These are phyloP conservation scores for Microcebus murinus DNA, from an alignment of 2,113 vertebrate genomes.

Conservation along the genomic window DNA sequence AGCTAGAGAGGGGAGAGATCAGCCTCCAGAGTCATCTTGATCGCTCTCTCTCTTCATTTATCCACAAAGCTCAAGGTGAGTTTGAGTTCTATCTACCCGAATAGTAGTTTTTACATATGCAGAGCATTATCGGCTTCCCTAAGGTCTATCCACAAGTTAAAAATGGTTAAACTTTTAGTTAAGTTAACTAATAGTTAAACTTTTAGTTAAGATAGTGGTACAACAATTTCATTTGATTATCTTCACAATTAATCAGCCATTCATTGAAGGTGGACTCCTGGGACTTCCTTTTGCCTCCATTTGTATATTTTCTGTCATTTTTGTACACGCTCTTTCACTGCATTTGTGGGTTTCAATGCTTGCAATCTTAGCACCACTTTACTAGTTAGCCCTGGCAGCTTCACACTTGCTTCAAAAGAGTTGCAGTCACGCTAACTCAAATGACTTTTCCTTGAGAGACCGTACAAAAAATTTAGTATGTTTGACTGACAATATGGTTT, in stretches of 20 bases:
- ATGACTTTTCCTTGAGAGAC: conserved; percentile 29
- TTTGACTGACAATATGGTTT: conserved; percentile 13
- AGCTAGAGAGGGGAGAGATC: neutral
- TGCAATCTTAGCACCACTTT: neutral
- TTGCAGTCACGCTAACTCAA: neutral
- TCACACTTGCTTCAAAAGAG: conserved; percentile 31
- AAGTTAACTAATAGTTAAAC: neutral
- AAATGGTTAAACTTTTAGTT: neutral
- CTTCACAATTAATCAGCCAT: neutral
- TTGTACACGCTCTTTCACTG: neutral
- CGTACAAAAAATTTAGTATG: neutral
- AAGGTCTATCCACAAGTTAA: neutral
- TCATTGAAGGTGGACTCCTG: neutral
- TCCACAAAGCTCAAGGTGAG: neutral
- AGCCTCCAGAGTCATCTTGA: neutral
- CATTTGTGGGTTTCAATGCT: neutral
- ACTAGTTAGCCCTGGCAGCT: neutral
- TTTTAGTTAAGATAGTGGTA: neutral
- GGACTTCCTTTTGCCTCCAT: neutral
- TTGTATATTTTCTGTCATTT: neutral
- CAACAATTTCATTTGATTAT: neutral
- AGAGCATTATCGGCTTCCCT: neutral
- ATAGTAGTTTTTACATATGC: neutral
- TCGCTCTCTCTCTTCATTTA: neutral
- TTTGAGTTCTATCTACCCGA: neutral